Evolutionary conservation across 2,113 vertebrate species (phyloP).

Genomic region (Thunnus maccoyii): DNA sequence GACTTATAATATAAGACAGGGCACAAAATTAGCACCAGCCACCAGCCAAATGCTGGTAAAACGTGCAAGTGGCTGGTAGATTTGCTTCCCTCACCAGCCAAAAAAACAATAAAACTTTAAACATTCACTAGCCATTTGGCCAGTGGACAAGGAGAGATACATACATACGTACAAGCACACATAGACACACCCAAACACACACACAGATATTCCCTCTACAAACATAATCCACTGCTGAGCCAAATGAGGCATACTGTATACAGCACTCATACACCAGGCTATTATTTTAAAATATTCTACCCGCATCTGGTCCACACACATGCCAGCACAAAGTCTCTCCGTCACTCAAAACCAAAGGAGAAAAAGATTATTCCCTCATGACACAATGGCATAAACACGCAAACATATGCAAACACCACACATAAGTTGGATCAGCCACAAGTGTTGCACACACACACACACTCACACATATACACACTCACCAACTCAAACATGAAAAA

Average conservation of each 20-base stretch:
- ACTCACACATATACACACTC: constrained; percentile 34
- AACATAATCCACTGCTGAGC: constrained; percentile 32
- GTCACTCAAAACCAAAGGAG: constrained; percentile 45
- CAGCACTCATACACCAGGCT: constrained; percentile 39
- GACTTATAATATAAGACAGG: background rate
- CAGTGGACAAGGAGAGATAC: background rate
- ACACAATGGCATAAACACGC: constrained; percentile 63
- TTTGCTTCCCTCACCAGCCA: no score
- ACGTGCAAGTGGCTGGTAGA: no score
- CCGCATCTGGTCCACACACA: constrained; percentile 68
- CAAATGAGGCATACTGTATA: constrained; percentile 43
- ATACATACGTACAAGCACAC: constrained; percentile 18
- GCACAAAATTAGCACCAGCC: background rate
- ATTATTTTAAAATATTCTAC: constrained; percentile 51
- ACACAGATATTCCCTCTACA: constrained; percentile 25
- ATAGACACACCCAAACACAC: constrained; percentile 28
- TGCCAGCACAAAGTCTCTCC: constrained; percentile 43
- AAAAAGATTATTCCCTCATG: constrained; percentile 40
- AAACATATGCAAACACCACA: constrained; percentile 49
- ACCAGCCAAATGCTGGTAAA: background rate
- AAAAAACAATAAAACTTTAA: no score
- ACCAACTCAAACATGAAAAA: constrained; percentile 36
- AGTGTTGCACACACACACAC: constrained; percentile 27
- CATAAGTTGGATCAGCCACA: constrained; percentile 38
- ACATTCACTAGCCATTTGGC: no score